phyloP scores from a whole-genome alignment of 2,888 invertebrate genomes.

The Caenorhabditis drosophilae region DNA sequence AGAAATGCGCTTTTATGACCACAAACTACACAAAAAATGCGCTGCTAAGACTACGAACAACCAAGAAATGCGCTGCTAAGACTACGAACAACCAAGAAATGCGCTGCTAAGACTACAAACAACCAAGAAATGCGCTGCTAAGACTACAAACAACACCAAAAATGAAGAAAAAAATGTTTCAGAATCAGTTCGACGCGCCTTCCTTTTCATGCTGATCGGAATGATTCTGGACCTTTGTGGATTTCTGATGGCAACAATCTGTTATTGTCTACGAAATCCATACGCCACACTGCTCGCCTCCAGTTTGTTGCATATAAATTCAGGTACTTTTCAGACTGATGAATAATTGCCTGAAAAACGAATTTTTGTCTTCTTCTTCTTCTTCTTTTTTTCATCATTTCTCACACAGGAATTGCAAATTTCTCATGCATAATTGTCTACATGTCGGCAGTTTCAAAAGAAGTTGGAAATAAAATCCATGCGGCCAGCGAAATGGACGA shows the following conservation, averaged over 20 bases:
- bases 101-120: too few species aligned
- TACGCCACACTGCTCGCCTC: slow-evolving; percentile 59
- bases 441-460: slow-evolving; percentile 66
- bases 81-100: too few species aligned
- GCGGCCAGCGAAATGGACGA: slow-evolving; percentile 67
- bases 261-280: slow-evolving; percentile 53
- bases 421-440: slow-evolving; percentile 68
- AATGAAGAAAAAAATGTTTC: too few species aligned
- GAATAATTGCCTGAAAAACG: too few species aligned
- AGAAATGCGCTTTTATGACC: too few species aligned
- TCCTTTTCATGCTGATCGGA: slow-evolving; percentile 61
- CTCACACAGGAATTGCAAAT: slow-evolving; percentile 66
- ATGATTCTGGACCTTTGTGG: slow-evolving; percentile 42
- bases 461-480: slow-evolving; percentile 68
- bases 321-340: slow-evolving; percentile 57
- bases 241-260: slow-evolving; percentile 48
- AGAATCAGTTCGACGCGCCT: slow-evolving; percentile 62
- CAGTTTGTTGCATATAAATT: slow-evolving; percentile 63
- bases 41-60: too few species aligned
- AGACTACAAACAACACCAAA: too few species aligned
- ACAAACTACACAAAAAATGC: too few species aligned
- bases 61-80: too few species aligned
- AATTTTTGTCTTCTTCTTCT: neutral
- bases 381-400: slow-evolving; percentile 8
- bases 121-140: too few species aligned